phyloP scores from a whole-genome alignment of 1,140 invertebrate genomes.

The Mylabris phalerata region DNA sequence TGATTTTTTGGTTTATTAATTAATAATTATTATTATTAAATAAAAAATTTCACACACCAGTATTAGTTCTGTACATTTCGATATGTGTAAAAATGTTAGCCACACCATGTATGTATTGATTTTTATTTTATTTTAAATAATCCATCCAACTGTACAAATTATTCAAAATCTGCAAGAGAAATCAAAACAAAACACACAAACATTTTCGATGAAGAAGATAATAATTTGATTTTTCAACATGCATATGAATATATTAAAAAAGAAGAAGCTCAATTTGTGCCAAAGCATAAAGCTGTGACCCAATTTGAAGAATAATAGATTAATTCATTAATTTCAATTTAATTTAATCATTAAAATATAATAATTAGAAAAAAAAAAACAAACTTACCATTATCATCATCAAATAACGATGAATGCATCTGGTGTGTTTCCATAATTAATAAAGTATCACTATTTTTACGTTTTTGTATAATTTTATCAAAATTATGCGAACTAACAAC shows the following conservation, averaged over 20 bases:
- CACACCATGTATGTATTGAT: slow-evolving; percentile 21
- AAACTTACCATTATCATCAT: slow-evolving; percentile 38
- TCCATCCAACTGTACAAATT: background rate
- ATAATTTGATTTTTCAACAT: no score
- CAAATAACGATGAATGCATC: slow-evolving; percentile 31
- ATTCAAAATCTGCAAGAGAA: background rate
- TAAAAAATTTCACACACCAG: background rate
- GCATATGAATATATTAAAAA: no score
- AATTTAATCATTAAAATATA: background rate
- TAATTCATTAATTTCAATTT: no score
- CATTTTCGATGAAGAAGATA: background rate
- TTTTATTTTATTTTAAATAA: background rate
- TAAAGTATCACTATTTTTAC: slow-evolving; percentile 36
- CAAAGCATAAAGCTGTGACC: no score
- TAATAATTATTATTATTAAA: background rate
- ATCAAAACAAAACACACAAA: background rate
- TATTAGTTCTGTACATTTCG: slow-evolving; percentile 4
- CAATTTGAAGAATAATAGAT: no score
- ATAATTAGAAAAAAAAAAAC: background rate
- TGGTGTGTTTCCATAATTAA: slow-evolving; percentile 38
- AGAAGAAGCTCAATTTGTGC: no score
- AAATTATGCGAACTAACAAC: slow-evolving; percentile 37
- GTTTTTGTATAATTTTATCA: slow-evolving; percentile 35
- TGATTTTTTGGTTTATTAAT: background rate
- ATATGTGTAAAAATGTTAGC: slow-evolving; percentile 17